Evolutionary conservation across 2,113 vertebrate genomes (phyloP).

Genomic region (Laticauda colubrina): DNA sequence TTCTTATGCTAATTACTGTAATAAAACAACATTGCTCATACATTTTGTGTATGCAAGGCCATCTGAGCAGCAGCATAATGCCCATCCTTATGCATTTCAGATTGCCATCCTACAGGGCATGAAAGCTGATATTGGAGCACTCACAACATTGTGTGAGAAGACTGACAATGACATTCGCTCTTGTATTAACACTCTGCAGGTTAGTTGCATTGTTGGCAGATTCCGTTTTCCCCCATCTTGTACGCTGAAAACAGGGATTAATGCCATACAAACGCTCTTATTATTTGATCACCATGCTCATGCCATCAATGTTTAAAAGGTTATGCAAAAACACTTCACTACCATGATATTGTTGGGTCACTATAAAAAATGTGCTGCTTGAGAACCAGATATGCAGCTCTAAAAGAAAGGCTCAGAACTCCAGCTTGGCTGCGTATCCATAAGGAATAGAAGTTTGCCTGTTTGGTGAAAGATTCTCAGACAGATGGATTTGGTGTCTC

Average conservation of each 20-base stretch:
- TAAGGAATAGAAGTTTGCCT: not conserved
- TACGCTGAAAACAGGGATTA: not conserved
- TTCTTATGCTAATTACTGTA: not conserved
- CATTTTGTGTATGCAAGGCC: not conserved
- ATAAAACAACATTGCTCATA: not conserved
- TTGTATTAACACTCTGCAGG: slow-evolving; percentile 95
- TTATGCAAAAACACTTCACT: not conserved
- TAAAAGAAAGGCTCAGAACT: not conserved
- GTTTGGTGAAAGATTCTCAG: not conserved
- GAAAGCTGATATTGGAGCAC: slow-evolving; percentile 74
- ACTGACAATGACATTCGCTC: slow-evolving; percentile 90
- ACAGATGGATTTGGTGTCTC: not conserved
- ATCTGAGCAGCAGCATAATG: not conserved
- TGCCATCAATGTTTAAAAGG: not conserved
- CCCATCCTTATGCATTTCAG: slow-evolving; percentile 54
- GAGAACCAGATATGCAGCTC: not conserved
- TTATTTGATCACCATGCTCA: not conserved
- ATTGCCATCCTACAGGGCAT: slow-evolving; percentile 79
- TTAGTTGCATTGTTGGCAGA: slow-evolving; percentile 40
- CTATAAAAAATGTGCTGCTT: not conserved
- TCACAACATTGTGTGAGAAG: slow-evolving; percentile 88
- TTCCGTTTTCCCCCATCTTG: not conserved
- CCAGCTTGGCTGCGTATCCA: not conserved
- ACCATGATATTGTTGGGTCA: not conserved
- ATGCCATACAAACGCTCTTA: not conserved